Base-by-base conservation (phyloP, 1,140 invertebrate genomes). In the Galendromus occidentalis region DNA sequence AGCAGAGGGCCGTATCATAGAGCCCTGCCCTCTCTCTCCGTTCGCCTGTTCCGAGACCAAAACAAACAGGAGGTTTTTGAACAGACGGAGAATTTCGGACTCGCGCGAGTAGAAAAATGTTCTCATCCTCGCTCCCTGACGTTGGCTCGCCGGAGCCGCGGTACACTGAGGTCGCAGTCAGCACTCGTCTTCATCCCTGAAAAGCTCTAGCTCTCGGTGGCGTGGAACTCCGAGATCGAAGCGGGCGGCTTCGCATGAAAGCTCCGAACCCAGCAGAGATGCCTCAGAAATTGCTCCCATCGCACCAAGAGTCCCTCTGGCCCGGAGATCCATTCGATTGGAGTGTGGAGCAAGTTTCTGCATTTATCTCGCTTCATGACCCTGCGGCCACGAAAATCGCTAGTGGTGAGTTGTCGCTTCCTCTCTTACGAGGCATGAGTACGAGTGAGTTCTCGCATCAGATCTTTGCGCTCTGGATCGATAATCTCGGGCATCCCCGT, bases 291-390 rank as follows among this genome's bases (percentile, higher is more conserved):
- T 22, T 47, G 18, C 7, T 47, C 4, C 7, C 14, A 6, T 47
- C 45, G 45, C 18, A 47, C 14, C 45, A 47, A 47, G 28, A 47
- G 45, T 39, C 33, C 9, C 4, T 9, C 4, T 39, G 33, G 51
- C 51, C 51, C 2, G 22, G 12, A 14, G 51, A 59, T 59, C 51
- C 51, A 22, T 59, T 59, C 9, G 17, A 59, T 59, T 59, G 51
- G 51, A 29, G 14, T 29, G 51, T 59, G 51, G 51, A 59, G 22
- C 51, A 59, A 33, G 51, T 59, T 59, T 59, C n/a, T 22, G 22
- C 14, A 25, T 59, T 59, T 22, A 22, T 59, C 25, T 17, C 51
- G 12, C 51, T 59, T 22, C 51, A 59, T 22, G 51, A 59, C 20
- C 25, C 51, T 22, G 17, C 51, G 14, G 33, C n/a, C 33, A n/a